phyloP scores from a whole-genome alignment of 2,113 vertebrate species.

The Isichthys henryi region DNA sequence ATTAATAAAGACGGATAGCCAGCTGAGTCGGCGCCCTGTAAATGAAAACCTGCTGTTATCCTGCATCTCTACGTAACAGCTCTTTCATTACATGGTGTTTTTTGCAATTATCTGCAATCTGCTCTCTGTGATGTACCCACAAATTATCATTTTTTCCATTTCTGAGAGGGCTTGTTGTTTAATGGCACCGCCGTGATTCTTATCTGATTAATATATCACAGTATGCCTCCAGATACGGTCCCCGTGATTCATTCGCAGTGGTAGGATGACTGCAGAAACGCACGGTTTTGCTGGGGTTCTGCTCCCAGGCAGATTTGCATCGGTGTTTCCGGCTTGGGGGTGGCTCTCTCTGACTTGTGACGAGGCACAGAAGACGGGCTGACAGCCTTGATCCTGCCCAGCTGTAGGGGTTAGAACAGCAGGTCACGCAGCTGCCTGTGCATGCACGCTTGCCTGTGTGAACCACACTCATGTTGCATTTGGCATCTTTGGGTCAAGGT shows the following conservation, averaged over 20 bases:
- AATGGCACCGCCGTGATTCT: neutral
- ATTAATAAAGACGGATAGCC: neutral
- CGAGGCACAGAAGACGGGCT: neutral
- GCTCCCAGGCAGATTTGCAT: neutral
- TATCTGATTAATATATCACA: neutral
- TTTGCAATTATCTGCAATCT: neutral
- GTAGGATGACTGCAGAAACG: neutral
- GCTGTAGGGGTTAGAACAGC: neutral
- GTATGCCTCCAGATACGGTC: neutral
- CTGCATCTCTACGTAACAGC: neutral
- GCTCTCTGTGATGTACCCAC: neutral
- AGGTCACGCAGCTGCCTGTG: neutral
- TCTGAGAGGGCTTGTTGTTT: neutral
- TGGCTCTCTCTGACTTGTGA: neutral
- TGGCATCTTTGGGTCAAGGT: neutral
- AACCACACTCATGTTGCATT: neutral
- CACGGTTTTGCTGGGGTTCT: neutral
- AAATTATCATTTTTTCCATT: neutral
- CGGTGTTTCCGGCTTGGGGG: neutral
- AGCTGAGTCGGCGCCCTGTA: neutral
- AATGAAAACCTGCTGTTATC: neutral
- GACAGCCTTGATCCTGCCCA: neutral
- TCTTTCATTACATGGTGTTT: neutral
- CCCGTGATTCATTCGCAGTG: neutral
- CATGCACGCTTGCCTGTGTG: neutral